Base-by-base conservation (phyloP, 2,797 vertebrate genomes). In the Triplophysa bombifrons region DNA sequence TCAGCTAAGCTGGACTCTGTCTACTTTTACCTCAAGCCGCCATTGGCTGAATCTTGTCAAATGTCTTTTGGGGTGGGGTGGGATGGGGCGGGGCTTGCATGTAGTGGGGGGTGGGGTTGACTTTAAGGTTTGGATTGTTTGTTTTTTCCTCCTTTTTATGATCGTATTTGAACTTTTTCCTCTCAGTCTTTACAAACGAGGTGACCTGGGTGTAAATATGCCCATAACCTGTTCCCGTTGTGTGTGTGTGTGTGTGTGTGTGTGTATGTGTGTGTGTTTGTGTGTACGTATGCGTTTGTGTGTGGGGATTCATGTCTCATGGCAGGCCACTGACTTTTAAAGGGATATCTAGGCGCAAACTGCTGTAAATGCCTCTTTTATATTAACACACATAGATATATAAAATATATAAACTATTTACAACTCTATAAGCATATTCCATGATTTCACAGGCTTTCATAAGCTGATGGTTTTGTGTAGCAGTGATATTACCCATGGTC, bases 1-100 rank as follows among this genome's bases (percentile, higher is more conserved):
- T 91, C 89, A 90, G 92, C 92, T 92, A 91, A 93, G 91, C 93
- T 93, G 93, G 91, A 93, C 92, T 94, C 91, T 93, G 90, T 93
- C 93, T 94, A 96, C 96, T 96, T 97, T 99, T 99, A 99, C 97
- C 98, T 99, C 97, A 98, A 95, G 85, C 90, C 91, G 90, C 92
- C 93, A 92, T 93, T 91, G 90, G 95, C 86, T 94, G 90, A 87
- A 90, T 86, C 92, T 91, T 91, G 90, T 92, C 89, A 92, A 91
- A 91, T 90, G 94, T 94, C 94, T 92, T 94, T 90, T 92, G 91
- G 91, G 41, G 95, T 92, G 27, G 27, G 27, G 3, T 30, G 27
- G 27, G 25, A 3, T 3, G 94, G 93, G 89, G 94, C 89, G 89
- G 93, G 92, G 89, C 90, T 92, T 89, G 89, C 89, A 90, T 84